phyloP scores from a whole-genome alignment of 1,140 invertebrate species.

The Drosophila ananassae region DNA sequence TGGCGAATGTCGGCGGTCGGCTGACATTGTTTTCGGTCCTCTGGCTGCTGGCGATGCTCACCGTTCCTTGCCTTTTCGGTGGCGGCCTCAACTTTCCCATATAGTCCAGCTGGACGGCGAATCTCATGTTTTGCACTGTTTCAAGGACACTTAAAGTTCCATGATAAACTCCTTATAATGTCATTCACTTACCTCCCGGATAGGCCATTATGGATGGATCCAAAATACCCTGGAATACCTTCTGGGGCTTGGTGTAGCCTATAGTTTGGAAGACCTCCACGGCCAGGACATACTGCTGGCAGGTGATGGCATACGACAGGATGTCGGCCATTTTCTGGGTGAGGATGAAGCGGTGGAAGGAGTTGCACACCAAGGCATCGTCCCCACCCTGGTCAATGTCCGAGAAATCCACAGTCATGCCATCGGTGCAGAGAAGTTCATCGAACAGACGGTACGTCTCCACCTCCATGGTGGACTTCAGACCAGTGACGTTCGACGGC shows the following conservation, averaged over 20 bases:
- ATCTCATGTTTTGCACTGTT: conserved; percentile 55
- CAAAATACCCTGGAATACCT: conserved; percentile 56
- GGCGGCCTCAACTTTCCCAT: conserved; percentile 19
- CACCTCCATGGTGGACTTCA: conserved; percentile 49
- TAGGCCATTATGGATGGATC: conserved; percentile 54
- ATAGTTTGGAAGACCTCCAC: conserved; percentile 37
- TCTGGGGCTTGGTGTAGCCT: conserved; percentile 4
- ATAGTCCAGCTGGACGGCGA: conserved; percentile 59
- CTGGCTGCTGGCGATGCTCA: not conserved
- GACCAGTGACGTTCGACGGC: conserved; percentile 27
- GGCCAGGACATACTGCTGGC: conserved; percentile 25
- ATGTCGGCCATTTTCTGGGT: conserved; percentile 39
- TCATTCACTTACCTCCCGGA: conserved; percentile 36
- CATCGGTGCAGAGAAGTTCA: conserved; percentile 38
- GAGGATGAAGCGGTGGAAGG: conserved; percentile 67
- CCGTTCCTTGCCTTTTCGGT: not conserved
- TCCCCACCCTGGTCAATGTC: conserved; percentile 31
- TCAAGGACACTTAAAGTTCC: not conserved
- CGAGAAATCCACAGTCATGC: conserved; percentile 28
- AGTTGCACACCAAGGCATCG: conserved; percentile 55
- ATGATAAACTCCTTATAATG: too few relatives aligned
- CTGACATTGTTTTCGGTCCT: not conserved
- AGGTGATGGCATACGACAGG: conserved; percentile 24
- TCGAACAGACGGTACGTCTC: conserved; percentile 48
- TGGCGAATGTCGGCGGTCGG: conserved; percentile 50